phyloP scores from a whole-genome alignment of 2,797 vertebrate genomes.

The Emys orbicularis region DNA sequence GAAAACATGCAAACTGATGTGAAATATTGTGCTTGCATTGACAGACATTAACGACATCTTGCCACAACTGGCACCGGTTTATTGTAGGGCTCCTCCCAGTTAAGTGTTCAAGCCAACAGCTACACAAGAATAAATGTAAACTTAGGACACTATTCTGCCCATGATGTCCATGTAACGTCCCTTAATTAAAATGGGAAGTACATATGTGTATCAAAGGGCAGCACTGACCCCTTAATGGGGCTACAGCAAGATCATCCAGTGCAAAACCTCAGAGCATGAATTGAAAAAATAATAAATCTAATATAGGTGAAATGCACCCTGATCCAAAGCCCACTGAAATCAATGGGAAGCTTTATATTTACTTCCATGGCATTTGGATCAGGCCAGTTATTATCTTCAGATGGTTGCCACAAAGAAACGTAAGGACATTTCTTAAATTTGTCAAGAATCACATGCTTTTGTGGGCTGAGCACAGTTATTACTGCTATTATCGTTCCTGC shows the following conservation, averaged over 20 bases:
- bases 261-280: background rate
- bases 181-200: background rate
- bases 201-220: background rate
- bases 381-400: background rate
- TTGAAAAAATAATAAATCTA: slow-evolving; percentile 2
- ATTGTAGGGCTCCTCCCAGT: background rate
- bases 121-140: slow-evolving; percentile 6
- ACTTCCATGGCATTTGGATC: background rate
- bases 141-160: background rate
- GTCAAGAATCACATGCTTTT: background rate
- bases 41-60: background rate
- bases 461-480: background rate
- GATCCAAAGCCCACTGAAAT: background rate
- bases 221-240: background rate
- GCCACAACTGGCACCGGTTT: slow-evolving; percentile 13
- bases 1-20: slow-evolving; percentile 62
- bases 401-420: background rate
- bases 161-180: background rate
- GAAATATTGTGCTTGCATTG: slow-evolving; percentile 72
- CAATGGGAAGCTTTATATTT: background rate
- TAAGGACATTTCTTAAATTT: background rate
- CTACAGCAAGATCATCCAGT: slow-evolving; percentile 33
- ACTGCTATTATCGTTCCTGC: background rate
- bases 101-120: background rate
- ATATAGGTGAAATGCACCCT: background rate